phyloP scores from a whole-genome alignment of 2,113 vertebrate species.

The Entelurus aequoreus region DNA sequence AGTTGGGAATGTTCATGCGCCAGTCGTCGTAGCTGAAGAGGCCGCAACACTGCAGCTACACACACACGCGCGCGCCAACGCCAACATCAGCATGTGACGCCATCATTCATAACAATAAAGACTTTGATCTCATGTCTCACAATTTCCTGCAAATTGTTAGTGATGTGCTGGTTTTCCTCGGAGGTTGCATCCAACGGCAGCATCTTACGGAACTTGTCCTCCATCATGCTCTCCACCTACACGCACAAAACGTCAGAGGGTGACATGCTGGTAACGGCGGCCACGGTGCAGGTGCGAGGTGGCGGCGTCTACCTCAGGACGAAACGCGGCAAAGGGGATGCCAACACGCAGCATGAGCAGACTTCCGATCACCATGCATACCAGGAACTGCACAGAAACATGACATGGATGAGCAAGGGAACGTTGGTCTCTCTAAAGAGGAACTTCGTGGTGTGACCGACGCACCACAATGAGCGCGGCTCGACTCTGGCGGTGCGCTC shows the following conservation, averaged over 20 bases:
- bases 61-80: not conserved
- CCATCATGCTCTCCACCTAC: not conserved
- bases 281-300: not conserved
- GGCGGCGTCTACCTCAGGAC: not conserved
- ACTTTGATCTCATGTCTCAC: not conserved
- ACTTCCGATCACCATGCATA: slow-evolving; percentile 1
- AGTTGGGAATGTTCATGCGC: not conserved
- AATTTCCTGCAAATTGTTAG: not conserved
- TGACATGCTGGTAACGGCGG: not conserved
- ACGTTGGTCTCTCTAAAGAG: no score
- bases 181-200: not conserved
- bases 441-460: not conserved
- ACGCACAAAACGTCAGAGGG: not conserved
- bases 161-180: not conserved
- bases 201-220: not conserved
- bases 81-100: no score
- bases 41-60: slow-evolving; percentile 4
- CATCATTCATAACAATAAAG: no score
- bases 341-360: slow-evolving; percentile 4
- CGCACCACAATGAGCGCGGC: slow-evolving; percentile 6
- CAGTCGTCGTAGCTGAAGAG: slow-evolving; percentile 2
- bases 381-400: not conserved
- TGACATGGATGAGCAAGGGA: no score
- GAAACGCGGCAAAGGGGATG: not conserved
- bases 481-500: not conserved